Base-by-base conservation (phyloP, 1,140 invertebrate genomes). In the Listronotus bonariensis region DNA sequence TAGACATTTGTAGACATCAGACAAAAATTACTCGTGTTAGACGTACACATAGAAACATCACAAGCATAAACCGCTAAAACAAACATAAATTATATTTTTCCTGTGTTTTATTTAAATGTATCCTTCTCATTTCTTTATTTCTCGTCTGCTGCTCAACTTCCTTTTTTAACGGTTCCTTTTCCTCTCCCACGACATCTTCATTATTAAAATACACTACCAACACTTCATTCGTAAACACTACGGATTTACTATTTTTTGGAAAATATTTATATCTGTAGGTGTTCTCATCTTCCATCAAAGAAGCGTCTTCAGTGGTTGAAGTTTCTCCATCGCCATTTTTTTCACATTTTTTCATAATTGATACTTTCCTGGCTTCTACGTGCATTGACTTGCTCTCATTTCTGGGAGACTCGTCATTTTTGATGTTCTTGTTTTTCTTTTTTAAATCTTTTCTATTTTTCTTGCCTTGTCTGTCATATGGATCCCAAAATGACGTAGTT, bases 41-140 rank as follows among this genome's bases (percentile, higher is more conserved):
- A 12, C 34, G 34, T 12, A 36, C 34, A 12, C 7, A 10, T 8
- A 26, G 20, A 26, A 5, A 36, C 34, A 36, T 36, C 2, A 36
- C 7, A 36, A 12, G 1, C 1, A 12, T 36, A 5, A 1, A 36
- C 34, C 34, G 3, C 11, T 59, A 73, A 63, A 67, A 73, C 14
- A 71, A 54, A 57, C 69, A 73, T 60, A 73, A 57, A 42, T 73
- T 73, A 56, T 71, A 66, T 49, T 71, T 71, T 58, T 69, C 67
- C 31, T 70, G 67, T 9, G 65, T 71, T 40, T 63, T 69, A 32
- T 65, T 55, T 36, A 74, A 40, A 53, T 75, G 72, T 31, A 70
- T 68, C 15, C 73, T 70, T 40, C 76, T 61, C 74, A 77, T 75
- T 56, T 76, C 74, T 57, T 77, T 76, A 51, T 77, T 77, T 40